Evolutionary conservation across 1,140 invertebrate genomes (phyloP).

Genomic region (Propsilocerus akamusi): DNA sequence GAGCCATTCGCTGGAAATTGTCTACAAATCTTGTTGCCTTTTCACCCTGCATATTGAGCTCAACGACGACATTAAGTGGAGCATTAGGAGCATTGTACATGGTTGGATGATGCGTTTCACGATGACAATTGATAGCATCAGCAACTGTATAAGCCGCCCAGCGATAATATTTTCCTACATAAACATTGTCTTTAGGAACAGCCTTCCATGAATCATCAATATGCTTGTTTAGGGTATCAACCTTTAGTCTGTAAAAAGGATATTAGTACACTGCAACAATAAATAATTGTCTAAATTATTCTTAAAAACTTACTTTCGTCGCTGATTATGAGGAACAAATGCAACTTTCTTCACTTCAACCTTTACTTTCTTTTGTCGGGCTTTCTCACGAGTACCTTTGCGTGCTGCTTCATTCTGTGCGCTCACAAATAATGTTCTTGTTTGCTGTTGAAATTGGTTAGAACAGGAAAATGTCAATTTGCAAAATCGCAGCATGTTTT

Average conservation of each 20-base stretch:
- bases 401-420: conserved; percentile 38
- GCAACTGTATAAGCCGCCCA: conserved; percentile 40
- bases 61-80: conserved; percentile 38
- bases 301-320: conserved; percentile 24
- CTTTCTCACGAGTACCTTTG: conserved; percentile 54
- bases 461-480: too few relatives aligned
- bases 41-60: conserved; percentile 45
- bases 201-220: conserved; percentile 35
- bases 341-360: conserved; percentile 45
- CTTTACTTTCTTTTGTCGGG: conserved; percentile 48
- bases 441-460: background rate
- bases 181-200: conserved; percentile 46
- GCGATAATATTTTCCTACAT: conserved; percentile 33
- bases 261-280: background rate
- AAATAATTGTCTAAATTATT: background rate
- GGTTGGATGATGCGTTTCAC: conserved; percentile 56
- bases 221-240: conserved; percentile 24
- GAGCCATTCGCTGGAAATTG: conserved; percentile 35
- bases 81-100: conserved; percentile 52
- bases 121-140: conserved; percentile 52
- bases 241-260: conserved; percentile 14
- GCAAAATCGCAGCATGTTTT: too few relatives aligned
- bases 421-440: conserved; percentile 12
- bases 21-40: conserved; percentile 36
- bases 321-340: conserved; percentile 39